A percentile compares a stretch with the other conserved stretches of the same genome.
Evolutionary conservation across 2,797 vertebrate species (phyloP).

Genomic region (Menidia menidia): DNA sequence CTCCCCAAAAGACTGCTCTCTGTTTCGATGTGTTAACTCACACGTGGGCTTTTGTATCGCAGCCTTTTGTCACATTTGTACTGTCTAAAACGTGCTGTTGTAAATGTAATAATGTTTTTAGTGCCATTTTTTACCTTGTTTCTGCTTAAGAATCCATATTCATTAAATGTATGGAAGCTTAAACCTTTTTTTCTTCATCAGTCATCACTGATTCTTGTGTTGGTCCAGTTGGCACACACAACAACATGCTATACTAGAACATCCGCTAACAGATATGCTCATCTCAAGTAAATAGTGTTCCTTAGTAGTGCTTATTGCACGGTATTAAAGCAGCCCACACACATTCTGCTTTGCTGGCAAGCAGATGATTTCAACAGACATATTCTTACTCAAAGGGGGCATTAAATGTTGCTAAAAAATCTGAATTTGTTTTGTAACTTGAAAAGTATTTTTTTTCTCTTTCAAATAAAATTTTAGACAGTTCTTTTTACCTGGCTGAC

Average conservation of each 20-base stretch:
- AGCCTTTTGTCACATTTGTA: not conserved
- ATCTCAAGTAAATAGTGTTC: not conserved
- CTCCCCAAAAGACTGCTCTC: not conserved
- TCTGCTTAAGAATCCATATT: too few species aligned
- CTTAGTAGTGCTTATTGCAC: not conserved
- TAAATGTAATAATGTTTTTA: conserved; percentile 3
- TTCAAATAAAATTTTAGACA: not conserved
- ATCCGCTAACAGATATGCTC: not conserved
- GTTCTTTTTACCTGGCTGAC: not conserved
- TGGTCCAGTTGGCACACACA: not conserved
- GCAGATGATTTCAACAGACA: not conserved
- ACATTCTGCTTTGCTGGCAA: not conserved
- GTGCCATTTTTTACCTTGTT: conserved; percentile 10
- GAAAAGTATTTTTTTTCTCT: not conserved
- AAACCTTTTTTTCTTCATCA: too few species aligned
- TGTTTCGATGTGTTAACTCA: not conserved
- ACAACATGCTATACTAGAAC: too few species aligned
- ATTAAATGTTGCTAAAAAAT: not conserved
- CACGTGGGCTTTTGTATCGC: not conserved
- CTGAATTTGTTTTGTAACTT: not conserved
- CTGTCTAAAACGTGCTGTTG: not conserved
- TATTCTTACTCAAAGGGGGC: not conserved
- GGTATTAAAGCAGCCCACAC: not conserved
- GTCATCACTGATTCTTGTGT: not conserved
- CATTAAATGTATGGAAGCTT: too few species aligned